Evolutionary conservation across 2,113 vertebrate species (phyloP).

Genomic region (Bettongia penicillata): DNA sequence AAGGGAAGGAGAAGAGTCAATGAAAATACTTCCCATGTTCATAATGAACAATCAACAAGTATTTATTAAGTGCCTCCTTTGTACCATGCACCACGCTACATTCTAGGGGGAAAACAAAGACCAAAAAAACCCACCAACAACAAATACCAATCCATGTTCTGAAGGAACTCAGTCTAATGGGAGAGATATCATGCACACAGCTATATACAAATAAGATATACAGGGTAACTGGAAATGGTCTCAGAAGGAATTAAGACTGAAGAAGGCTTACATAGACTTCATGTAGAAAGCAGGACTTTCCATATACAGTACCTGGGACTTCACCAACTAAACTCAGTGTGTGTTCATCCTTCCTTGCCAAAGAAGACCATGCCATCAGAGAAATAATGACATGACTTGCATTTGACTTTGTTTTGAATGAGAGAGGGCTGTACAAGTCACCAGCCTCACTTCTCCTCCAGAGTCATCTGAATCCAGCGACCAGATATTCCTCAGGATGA

Average conservation of each 20-base stretch:
- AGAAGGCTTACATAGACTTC: neutral
- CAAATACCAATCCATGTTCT: neutral
- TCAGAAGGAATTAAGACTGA: neutral
- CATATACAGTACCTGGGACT: too few relatives aligned
- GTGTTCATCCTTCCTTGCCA: too few relatives aligned
- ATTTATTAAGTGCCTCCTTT: neutral
- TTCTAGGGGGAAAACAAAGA: neutral
- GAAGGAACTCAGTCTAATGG: neutral
- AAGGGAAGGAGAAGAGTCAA: neutral
- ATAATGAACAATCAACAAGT: neutral
- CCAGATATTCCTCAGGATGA: too few relatives aligned
- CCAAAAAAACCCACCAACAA: neutral
- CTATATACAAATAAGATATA: neutral
- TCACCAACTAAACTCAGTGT: too few relatives aligned
- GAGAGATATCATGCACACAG: neutral
- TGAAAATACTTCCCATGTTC: neutral
- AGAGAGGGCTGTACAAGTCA: too few relatives aligned
- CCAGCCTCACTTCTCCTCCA: too few relatives aligned
- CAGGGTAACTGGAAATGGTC: neutral
- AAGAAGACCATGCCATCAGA: too few relatives aligned
- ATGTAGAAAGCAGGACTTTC: neutral
- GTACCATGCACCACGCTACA: neutral
- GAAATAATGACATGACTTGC: too few relatives aligned
- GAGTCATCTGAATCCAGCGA: too few relatives aligned
- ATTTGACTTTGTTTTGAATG: too few relatives aligned